Evolutionary conservation across 2,113 vertebrate genomes (phyloP).

Genomic region (Paramisgurnus dabryanus): DNA sequence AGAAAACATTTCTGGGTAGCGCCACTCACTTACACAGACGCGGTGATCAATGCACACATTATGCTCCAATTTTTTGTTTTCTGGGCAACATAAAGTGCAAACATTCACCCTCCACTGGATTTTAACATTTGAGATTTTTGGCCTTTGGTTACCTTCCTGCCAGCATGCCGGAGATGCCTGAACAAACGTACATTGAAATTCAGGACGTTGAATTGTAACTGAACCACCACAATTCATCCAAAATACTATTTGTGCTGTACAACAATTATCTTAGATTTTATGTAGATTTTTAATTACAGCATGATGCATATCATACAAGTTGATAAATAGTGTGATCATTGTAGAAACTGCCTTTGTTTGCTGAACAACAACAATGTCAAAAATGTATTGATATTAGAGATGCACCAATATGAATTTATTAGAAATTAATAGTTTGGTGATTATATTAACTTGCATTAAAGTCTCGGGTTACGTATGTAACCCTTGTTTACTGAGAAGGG

Average conservation of each 20-base stretch:
- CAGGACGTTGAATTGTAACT: not conserved
- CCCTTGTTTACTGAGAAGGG: too few species aligned
- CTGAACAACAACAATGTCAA: not conserved
- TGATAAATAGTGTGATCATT: not conserved
- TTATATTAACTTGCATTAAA: too few species aligned
- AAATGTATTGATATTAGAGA: too few species aligned
- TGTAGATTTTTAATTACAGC: conserved; percentile 17
- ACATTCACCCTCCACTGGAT: conserved; percentile 30
- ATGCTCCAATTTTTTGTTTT: conserved; percentile 49
- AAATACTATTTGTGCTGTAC: not conserved
- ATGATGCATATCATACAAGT: not conserved
- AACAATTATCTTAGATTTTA: not conserved
- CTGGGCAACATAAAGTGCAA: conserved; percentile 43
- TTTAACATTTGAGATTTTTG: conserved; percentile 44
- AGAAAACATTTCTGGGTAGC: conserved; percentile 52
- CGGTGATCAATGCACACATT: conserved; percentile 46
- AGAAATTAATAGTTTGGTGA: too few species aligned
- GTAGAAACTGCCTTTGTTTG: conserved; percentile 5
- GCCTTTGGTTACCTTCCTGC: conserved; percentile 36
- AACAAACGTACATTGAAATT: conserved; percentile 9
- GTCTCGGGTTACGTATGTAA: too few species aligned
- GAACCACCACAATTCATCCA: not conserved
- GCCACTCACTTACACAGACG: conserved; percentile 32
- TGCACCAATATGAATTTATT: too few species aligned
- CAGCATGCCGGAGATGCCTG: conserved; percentile 33